Evolutionary conservation across 2,797 vertebrate species (phyloP).

Genomic region (Cuniculus paca): DNA sequence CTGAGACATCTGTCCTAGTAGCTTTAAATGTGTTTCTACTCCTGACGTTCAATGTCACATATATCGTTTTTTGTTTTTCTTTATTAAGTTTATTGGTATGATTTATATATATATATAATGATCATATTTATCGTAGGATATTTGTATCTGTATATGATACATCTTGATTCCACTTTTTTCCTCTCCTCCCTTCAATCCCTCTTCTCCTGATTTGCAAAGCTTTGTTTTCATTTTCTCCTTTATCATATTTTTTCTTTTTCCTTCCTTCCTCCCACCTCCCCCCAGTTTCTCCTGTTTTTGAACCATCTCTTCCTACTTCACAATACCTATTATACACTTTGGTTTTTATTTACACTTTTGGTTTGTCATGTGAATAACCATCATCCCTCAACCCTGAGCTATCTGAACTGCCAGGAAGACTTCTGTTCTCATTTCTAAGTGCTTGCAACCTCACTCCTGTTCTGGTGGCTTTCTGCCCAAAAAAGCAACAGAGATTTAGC

Average conservation of each 20-base stretch:
- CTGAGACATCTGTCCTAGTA: neutral
- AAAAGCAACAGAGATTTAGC: neutral
- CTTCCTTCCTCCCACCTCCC: too few relatives aligned
- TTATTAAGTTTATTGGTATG: neutral
- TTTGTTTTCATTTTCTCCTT: neutral
- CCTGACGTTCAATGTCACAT: neutral
- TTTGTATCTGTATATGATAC: neutral
- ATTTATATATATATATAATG: neutral
- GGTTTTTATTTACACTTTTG: neutral
- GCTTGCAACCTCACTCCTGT: neutral
- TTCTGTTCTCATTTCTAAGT: constrained; percentile 10
- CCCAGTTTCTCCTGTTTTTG: neutral
- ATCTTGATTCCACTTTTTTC: neutral
- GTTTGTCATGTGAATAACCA: neutral
- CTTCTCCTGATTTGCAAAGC: neutral
- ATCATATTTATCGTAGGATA: neutral
- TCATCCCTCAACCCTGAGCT: neutral
- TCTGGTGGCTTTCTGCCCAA: neutral
- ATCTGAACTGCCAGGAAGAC: neutral
- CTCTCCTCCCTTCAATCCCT: neutral
- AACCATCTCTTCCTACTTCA: neutral
- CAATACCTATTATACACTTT: neutral
- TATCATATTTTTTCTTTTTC: neutral
- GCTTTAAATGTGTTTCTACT: neutral
- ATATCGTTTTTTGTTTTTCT: neutral